Base-by-base conservation (phyloP, 1,140 invertebrate species). In the Drosophila dunni region DNA sequence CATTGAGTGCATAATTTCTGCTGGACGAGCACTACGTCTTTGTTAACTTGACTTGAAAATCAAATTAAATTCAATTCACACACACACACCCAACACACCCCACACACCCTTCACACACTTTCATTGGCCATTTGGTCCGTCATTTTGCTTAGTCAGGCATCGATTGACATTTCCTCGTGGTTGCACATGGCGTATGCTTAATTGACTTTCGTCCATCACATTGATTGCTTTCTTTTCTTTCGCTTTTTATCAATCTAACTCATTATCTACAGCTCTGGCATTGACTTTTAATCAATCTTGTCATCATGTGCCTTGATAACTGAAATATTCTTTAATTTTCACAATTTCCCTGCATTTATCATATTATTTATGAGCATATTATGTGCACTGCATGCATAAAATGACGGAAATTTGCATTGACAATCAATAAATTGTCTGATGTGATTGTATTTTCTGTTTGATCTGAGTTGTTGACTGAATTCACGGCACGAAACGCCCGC, bases 181-280 rank as follows among this genome's bases (percentile, higher is more conserved):
- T 17, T 45, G 63, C 48, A 69, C 64, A 73, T 42, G 50, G 71
- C 71, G 71, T 69, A 74, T 74, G 42, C 71, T 61, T 74, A 69
- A 74, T 68, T 36, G 24, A 51, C 45, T 42, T 58, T 51, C 29
- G 44, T 56, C 10, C 50, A 51, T 36, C 42, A 36, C 40, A 62
- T 56, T 74, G 51, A 69, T 74, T 69, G 24, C 24, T 29, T 29
- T 29, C 24, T 29, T 29, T 29, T 29, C 24, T 29, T 29, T 29
- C 24, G 15, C 0, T 46, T 40, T 24, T 56, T 69, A 67, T 61
- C 48, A 58, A 40, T 61, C 11, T 29, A 51, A 54, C 24, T 61
- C 38, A 73, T 68, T 73, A 68, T 60, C 40, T 15, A 9, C 29
- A 36, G 33, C 34, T 33, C 20, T 68, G 15, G 29, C 45, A 33